Evolutionary conservation across 2,113 vertebrate genomes (phyloP).

Genomic region (Gulo gulo): DNA sequence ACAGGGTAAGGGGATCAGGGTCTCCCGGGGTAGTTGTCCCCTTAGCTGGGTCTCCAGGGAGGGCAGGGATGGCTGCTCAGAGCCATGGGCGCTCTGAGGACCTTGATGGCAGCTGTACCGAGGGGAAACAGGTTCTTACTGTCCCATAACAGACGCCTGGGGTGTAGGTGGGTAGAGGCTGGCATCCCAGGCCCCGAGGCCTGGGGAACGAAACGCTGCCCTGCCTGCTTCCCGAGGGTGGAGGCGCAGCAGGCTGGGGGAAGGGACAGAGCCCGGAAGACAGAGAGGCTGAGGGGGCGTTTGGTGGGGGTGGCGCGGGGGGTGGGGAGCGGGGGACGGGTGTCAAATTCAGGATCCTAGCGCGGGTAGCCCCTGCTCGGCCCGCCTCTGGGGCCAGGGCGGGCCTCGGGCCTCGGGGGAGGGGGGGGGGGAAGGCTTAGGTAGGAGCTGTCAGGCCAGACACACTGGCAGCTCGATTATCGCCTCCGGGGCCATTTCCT

Average conservation of each 20-base stretch:
- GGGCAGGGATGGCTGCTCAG: background rate
- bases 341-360: background rate
- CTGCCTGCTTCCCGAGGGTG: no score
- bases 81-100: background rate
- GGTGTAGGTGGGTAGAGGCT: background rate
- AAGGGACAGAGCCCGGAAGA: background rate
- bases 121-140: background rate
- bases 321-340: background rate
- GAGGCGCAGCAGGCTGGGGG: background rate
- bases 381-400: background rate
- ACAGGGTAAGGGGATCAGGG: background rate
- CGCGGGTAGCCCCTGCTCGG: background rate
- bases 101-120: background rate
- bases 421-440: background rate
- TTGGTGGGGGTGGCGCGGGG: background rate
- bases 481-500: slow-evolving; percentile 62
- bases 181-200: background rate
- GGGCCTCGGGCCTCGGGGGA: background rate
- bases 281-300: background rate
- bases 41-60: background rate
- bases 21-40: background rate
- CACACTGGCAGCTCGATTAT: background rate
- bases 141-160: background rate
- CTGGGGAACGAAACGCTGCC: background rate
- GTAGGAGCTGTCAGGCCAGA: background rate